Conservation (phyloP, 2,888 invertebrate genomes). For the Aleiodes alternator region DNA sequence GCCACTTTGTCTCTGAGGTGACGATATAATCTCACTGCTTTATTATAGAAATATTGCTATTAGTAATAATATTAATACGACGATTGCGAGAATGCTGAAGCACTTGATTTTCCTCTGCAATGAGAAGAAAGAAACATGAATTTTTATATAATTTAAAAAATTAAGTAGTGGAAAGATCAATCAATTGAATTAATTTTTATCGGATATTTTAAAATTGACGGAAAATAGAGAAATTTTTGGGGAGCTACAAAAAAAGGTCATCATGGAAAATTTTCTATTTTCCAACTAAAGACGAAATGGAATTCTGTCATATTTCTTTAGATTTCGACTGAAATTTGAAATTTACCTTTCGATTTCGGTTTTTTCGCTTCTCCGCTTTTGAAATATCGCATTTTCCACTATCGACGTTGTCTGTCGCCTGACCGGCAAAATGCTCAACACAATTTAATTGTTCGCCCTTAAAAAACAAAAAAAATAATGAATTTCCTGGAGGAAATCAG, state of each 20-base stretch:
- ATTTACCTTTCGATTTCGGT: slow-evolving; percentile 77
- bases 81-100: slow-evolving; percentile 64
- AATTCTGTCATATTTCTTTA: too few species aligned
- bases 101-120: slow-evolving; percentile 76
- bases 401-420: slow-evolving; percentile 79
- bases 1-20: too few species aligned
- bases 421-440: slow-evolving; percentile 82
- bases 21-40: slow-evolving; percentile 41
- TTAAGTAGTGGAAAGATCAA: too few species aligned
- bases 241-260: too few species aligned
- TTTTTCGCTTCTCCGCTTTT: slow-evolving; percentile 77
- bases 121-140: slow-evolving; percentile 45
- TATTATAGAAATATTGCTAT: slow-evolving; percentile 63
- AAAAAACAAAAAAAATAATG: slow-evolving; percentile 58
- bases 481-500: too few species aligned
- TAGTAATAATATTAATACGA: slow-evolving; percentile 69
- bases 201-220: too few species aligned
- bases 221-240: too few species aligned
- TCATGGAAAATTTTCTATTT: too few species aligned
- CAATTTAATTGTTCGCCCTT: slow-evolving; percentile 83
- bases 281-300: neutral
- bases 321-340: too few species aligned
- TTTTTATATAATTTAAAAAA: neutral
- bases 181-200: too few species aligned
- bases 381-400: slow-evolving; percentile 78